phyloP scores from a whole-genome alignment of 1,140 invertebrate genomes.

The Euwallacea fornicatus region DNA sequence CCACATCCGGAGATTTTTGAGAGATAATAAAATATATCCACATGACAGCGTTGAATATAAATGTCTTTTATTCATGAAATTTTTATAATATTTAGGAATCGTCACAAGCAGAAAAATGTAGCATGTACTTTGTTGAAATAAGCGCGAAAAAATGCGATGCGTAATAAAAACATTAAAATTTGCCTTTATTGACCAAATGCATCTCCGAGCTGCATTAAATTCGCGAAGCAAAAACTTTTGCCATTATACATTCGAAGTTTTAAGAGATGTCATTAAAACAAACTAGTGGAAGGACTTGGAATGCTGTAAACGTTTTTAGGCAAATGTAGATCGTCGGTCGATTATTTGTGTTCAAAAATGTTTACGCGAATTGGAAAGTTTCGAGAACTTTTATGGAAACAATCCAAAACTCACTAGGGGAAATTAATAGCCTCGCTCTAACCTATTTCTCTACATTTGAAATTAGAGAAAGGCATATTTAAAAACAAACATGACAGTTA shows the following conservation, averaged over 20 bases:
- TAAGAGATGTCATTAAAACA: constrained; percentile 18
- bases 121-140: no score
- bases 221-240: constrained; percentile 11
- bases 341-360: constrained; percentile 2
- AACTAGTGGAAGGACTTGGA: constrained; percentile 9
- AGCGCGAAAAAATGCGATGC: no score
- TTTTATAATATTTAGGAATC: constrained; percentile 2
- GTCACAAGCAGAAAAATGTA: not conserved
- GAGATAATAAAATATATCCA: constrained; percentile 16
- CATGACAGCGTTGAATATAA: constrained; percentile 10
- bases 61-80: constrained; percentile 4
- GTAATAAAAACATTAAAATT: no score
- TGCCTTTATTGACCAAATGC: no score
- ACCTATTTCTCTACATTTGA: no score
- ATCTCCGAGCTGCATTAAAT: constrained; percentile 12
- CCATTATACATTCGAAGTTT: constrained; percentile 20
- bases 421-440: no score
- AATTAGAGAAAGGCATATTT: no score
- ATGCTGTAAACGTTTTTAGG: constrained; percentile 14
- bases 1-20: constrained; percentile 4
- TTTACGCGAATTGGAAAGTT: not conserved
- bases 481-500: no score
- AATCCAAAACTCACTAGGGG: no score
- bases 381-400: no score
- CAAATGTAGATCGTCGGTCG: constrained; percentile 1